These are phyloP conservation scores for Drymodes brunneopygia DNA, from an alignment of 2,113 vertebrate genomes.

Conservation along the genomic window DNA sequence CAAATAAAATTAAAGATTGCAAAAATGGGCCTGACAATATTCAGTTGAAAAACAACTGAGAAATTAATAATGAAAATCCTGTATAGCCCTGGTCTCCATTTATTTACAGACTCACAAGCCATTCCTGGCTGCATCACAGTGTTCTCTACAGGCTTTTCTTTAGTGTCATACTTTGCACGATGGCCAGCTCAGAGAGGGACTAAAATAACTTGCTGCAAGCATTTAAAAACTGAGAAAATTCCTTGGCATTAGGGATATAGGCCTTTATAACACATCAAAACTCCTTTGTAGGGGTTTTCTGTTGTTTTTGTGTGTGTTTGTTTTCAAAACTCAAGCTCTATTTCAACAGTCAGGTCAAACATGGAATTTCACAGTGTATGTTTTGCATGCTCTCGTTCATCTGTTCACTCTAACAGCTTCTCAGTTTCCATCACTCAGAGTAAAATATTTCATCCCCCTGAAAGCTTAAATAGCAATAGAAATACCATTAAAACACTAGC, in stretches of 20 bases:
- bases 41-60: not conserved
- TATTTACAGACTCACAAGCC: not conserved
- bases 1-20: not conserved
- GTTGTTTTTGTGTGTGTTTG: not conserved
- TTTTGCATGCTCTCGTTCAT: not conserved
- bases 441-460: not conserved
- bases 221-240: not conserved
- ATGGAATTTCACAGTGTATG: not conserved
- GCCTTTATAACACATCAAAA: not conserved
- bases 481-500: not conserved
- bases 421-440: not conserved
- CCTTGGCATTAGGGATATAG: not conserved
- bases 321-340: not conserved
- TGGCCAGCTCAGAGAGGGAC: not conserved
- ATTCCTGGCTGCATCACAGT: not conserved
- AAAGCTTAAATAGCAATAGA: not conserved
- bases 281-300: not conserved
- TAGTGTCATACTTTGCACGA: rapidly evolving
- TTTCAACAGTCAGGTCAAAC: not conserved
- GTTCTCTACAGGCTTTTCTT: not conserved
- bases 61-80: not conserved
- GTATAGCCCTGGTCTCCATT: not conserved
- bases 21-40: not conserved
- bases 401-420: not conserved
- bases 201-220: not conserved